Evolutionary conservation across 2,888 invertebrate species (phyloP).

Genomic region (Dione vanillae): DNA sequence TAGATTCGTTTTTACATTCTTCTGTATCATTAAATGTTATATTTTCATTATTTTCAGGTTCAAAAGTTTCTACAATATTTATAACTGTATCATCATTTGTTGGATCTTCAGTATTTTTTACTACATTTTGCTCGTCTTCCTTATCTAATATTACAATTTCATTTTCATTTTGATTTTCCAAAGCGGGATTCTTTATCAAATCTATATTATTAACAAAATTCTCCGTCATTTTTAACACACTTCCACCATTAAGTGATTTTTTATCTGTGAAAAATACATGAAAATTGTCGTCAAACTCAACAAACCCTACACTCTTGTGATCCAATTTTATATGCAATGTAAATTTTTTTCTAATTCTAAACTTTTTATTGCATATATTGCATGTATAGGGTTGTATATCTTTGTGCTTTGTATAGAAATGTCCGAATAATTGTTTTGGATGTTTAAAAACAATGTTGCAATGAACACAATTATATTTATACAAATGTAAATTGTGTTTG

Average conservation of each 20-base stretch:
- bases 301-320: constrained; percentile 67
- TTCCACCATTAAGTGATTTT: constrained; percentile 53
- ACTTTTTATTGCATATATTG: constrained; percentile 66
- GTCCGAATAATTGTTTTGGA: constrained; percentile 68
- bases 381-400: constrained; percentile 68
- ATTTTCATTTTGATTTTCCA: not conserved
- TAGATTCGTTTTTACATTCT: not conserved
- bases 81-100: not conserved
- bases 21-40: not conserved
- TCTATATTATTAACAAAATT: constrained; percentile 1
- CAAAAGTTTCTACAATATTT: not conserved
- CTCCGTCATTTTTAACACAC: not conserved
- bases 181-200: not conserved
- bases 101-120: not conserved
- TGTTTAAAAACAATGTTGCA: constrained; percentile 66
- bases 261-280: constrained; percentile 68
- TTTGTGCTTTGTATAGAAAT: constrained; percentile 65
- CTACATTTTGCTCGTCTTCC: not conserved
- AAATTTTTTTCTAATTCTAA: constrained; percentile 64
- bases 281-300: constrained; percentile 71
- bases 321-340: constrained; percentile 72
- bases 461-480: constrained; percentile 68
- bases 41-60: not conserved
- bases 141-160: not conserved
- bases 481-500: constrained; percentile 56